Evolutionary conservation across 23 tunicate genomes (phyloP), one percentile per base, ranked within the genome.

Genomic region (Halocynthia roretzi): DNA sequence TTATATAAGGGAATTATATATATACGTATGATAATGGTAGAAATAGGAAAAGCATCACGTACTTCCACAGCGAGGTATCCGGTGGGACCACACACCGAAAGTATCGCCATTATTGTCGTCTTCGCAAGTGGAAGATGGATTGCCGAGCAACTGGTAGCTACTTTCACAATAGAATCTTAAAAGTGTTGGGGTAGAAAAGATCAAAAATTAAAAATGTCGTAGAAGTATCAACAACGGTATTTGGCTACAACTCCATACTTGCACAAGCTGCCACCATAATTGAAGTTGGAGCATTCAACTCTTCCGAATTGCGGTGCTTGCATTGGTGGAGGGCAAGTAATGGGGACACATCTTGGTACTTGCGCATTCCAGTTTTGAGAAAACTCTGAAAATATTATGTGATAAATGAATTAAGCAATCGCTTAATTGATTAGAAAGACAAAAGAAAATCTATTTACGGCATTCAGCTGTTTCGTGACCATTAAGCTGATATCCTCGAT

Each of bases 301-400:
- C 20, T 53, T 50, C 94, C 94, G 79, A 77, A 84, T 10, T 64
- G 54, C 7, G 87, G 87, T n/a, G 88, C 70, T 8, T 50, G 56
- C 62, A 62, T 81, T 10, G 80, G 80, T 18, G 92, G 92, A 7
- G 62, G 44, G 51, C 92, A 86, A 10, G 71, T 63, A 31, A 86
- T 77, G 11, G 57, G 68, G 86, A 75, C 21, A 70, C 68, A 80
- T 7, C 21, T 70, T 69, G 78, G 70, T 21, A 6, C 5, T 49
- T 77, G 71, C 17, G 62, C 63, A 23, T 77, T 73, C 78, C 78
- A 74, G 78, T 74, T 74, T 53, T 74, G 60, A 8, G 78, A 74
- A 12, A 64, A n/a, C 2, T 22, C 70, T 65, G 70, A 65, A 65
- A 20, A 0, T 20, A 0, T 14, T 14, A 1, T 2, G 17, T 14